Base-by-base conservation (phyloP, 2,113 vertebrate genomes). In the Micronisus gabar region DNA sequence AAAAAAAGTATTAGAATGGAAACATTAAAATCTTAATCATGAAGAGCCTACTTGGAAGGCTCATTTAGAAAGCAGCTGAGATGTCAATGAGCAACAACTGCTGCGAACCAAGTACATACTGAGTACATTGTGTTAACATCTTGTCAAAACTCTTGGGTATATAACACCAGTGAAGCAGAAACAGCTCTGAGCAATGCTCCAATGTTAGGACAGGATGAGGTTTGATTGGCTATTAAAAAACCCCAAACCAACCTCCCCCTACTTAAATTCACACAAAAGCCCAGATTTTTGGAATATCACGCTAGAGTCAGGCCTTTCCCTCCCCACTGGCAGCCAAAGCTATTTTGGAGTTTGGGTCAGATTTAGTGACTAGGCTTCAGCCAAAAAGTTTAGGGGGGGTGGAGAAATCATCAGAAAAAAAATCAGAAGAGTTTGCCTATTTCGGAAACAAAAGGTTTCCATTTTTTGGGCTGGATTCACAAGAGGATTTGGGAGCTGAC, bases 361-460 rank as follows among this genome's bases (percentile, higher is more conserved):
- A 96, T 89, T 91, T 94, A 95, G 76, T 40, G 56, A 87, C 62
- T 45, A 81, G 30, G 9, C 30, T 89, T 61, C 73, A 91, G 96
- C 94, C 89, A 91, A 91, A 97, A 92, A 47, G 15, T 1, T 67
- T 17, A 18, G 17, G 36, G 40, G 82, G 26, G 19, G 19, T 30
- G 47, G 23, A 68, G 86, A 70, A 90, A 71, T 59, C 8, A 29
- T 56, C 72, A 87, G 72, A 48, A 93, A 90, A 90, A 85, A 96
- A 65, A 65, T 79, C 18, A 5, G 1, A 21, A 81, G 59, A 52
- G 38, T 66, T 84, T 87, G 73, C 27, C 65, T 89, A 38, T 68
- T 94, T 91, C 90, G 90, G 89, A 91, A 96, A 96, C 73, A 96
- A 96, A 97, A 93, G 47, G 18, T 82, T 97, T 94, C 84, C 61